These are phyloP conservation scores for Austrofundulus limnaeus DNA, from an alignment of 2,113 vertebrate genomes.

Conservation along the genomic window DNA sequence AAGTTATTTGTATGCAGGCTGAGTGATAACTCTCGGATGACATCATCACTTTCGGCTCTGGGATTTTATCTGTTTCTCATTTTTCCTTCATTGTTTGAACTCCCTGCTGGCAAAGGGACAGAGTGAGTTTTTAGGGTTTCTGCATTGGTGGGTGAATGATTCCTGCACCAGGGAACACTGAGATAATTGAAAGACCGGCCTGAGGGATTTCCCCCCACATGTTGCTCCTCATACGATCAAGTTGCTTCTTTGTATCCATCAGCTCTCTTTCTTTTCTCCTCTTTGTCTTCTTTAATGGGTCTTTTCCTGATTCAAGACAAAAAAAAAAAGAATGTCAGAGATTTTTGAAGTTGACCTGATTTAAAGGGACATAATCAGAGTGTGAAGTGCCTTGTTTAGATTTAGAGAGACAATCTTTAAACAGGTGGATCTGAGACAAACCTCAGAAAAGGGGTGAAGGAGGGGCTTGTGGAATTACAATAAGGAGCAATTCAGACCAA, in stretches of 20 bases:
- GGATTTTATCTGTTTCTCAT: constrained; percentile 19
- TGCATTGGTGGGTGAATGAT: constrained; percentile 42
- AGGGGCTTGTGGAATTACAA: too few species aligned
- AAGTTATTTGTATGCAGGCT: constrained; percentile 9
- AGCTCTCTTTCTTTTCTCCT: constrained; percentile 8
- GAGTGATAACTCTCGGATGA: constrained; percentile 12
- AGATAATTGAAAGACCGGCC: constrained; percentile 66
- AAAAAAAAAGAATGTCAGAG: too few species aligned
- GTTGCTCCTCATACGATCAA: constrained; percentile 31
- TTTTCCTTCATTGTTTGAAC: constrained; percentile 30
- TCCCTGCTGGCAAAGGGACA: background rate
- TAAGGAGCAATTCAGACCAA: too few species aligned
- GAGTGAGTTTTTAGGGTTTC: constrained; percentile 5
- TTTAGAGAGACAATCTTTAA: too few species aligned
- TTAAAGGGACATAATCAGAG: too few species aligned
- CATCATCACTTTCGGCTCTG: constrained; percentile 1
- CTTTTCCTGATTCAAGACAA: background rate
- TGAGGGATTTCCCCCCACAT: constrained; percentile 43
- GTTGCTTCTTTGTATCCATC: constrained; percentile 25
- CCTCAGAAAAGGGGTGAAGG: too few species aligned
- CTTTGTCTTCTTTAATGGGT: constrained; percentile 6
- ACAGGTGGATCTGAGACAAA: too few species aligned
- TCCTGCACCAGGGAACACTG: constrained; percentile 41
- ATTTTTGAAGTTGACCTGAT: too few species aligned
- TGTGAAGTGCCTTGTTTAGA: too few species aligned